phyloP scores from a whole-genome alignment of 1,140 invertebrate genomes.

The Atta cephalotes region DNA sequence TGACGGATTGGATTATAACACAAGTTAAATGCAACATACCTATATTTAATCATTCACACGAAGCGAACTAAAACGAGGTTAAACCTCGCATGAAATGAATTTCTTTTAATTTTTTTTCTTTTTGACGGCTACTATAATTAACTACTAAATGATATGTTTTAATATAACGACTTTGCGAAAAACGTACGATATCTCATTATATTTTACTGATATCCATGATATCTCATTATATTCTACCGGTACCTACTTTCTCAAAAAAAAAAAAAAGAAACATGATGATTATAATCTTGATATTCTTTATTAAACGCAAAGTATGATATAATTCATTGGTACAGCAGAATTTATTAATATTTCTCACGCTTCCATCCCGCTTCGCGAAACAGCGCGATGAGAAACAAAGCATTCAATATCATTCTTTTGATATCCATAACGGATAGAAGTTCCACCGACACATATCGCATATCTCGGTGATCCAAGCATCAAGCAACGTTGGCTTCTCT shows the following conservation, averaged over 20 bases:
- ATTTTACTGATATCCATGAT: not conserved
- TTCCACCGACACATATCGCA: not conserved
- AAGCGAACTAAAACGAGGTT: conserved; percentile 22
- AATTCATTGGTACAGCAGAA: not conserved
- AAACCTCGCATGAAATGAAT: conserved; percentile 35
- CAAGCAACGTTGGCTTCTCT: not conserved
- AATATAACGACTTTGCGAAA: conserved; percentile 14
- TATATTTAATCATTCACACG: conserved; percentile 43
- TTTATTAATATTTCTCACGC: conserved; percentile 3
- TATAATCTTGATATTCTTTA: conserved; percentile 38
- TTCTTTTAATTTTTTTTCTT: conserved; percentile 41
- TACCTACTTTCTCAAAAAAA: not conserved
- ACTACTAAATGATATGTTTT: conserved; percentile 28
- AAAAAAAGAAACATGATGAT: not conserved
- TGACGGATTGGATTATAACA: conserved; percentile 38
- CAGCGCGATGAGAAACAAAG: not conserved
- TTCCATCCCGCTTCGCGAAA: not conserved
- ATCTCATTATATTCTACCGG: conserved; percentile 14
- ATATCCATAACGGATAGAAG: not conserved
- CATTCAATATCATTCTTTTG: conserved; percentile 26
- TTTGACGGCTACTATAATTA: conserved; percentile 12
- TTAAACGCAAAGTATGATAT: not conserved
- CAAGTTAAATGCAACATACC: conserved; percentile 28
- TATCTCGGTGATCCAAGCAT: not conserved
- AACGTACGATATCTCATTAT: conserved; percentile 20